These are phyloP conservation scores for Eubucco bourcierii DNA, from an alignment of 2,113 vertebrate genomes.

Conservation along the genomic window DNA sequence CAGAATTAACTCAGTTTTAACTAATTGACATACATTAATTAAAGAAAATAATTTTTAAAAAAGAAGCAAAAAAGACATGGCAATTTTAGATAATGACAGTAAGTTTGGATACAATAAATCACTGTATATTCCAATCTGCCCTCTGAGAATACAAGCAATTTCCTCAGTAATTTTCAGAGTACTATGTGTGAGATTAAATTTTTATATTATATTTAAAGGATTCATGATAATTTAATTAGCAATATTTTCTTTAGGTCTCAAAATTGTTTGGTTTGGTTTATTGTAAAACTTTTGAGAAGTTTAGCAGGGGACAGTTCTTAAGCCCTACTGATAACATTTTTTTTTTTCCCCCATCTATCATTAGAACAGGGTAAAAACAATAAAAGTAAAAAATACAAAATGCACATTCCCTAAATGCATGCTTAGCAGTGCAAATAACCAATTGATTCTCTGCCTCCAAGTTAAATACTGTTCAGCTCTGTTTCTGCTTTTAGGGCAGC, in stretches of 20 bases:
- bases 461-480: slow-evolving; percentile 23
- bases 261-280: not conserved
- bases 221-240: not conserved
- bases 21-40: not conserved
- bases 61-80: not conserved
- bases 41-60: not conserved
- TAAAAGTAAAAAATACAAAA: not conserved
- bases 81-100: not conserved
- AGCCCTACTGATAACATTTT: not conserved
- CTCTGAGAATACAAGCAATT: not conserved
- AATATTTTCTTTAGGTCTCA: not conserved
- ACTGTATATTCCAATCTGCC: not conserved
- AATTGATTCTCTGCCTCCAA: not conserved
- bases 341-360: not conserved
- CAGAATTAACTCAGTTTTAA: not conserved
- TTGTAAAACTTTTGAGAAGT: not conserved
- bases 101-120: not conserved
- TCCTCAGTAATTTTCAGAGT: not conserved
- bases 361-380: not conserved
- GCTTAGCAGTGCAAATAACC: not conserved
- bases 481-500: not conserved
- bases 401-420: not conserved
- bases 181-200: not conserved
- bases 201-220: not conserved
- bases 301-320: not conserved